Conservation (phyloP, 2,113 vertebrate genomes). For the Callionymus lyra region DNA sequence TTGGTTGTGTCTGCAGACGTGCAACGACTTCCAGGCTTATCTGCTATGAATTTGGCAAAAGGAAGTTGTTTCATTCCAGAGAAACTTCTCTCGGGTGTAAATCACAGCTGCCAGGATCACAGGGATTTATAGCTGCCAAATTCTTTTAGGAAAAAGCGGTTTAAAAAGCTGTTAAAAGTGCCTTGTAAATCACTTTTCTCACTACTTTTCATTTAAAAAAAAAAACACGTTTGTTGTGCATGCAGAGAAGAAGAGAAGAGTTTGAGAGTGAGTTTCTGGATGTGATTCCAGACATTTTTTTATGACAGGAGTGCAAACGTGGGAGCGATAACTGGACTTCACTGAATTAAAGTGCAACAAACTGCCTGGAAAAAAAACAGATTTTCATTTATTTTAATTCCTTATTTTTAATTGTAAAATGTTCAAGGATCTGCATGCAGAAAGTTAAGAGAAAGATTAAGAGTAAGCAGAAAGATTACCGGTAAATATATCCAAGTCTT, state of each 20-base stretch:
- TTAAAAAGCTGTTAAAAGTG: slow-evolving; percentile 40
- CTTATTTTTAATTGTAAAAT: no score
- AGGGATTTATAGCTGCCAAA: slow-evolving; percentile 48
- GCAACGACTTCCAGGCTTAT: slow-evolving; percentile 10
- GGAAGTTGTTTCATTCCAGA: slow-evolving; percentile 41
- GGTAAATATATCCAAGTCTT: slow-evolving; percentile 34
- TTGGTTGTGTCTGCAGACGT: no score
- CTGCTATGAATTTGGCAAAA: slow-evolving; percentile 48
- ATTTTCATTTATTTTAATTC: no score
- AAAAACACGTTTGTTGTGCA: slow-evolving; percentile 12
- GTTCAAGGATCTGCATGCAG: no score
- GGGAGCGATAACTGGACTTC: slow-evolving; percentile 37
- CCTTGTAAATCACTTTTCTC: slow-evolving; percentile 18
- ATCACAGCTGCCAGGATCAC: slow-evolving; percentile 46
- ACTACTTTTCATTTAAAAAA: slow-evolving; percentile 9
- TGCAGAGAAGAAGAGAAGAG: slow-evolving; percentile 10
- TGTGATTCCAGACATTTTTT: slow-evolving; percentile 59
- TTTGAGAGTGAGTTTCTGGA: slow-evolving; percentile 12
- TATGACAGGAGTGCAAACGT: slow-evolving; percentile 44
- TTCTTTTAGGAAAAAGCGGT: slow-evolving; percentile 48
- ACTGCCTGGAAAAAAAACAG: not conserved
- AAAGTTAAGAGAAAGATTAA: slow-evolving; percentile 1
- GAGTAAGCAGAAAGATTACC: slow-evolving; percentile 47
- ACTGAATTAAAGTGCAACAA: slow-evolving; percentile 3
- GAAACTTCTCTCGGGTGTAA: slow-evolving; percentile 56